These are phyloP conservation scores for Apoda limacodes DNA, from an alignment of 2,888 invertebrate genomes.

Conservation along the genomic window DNA sequence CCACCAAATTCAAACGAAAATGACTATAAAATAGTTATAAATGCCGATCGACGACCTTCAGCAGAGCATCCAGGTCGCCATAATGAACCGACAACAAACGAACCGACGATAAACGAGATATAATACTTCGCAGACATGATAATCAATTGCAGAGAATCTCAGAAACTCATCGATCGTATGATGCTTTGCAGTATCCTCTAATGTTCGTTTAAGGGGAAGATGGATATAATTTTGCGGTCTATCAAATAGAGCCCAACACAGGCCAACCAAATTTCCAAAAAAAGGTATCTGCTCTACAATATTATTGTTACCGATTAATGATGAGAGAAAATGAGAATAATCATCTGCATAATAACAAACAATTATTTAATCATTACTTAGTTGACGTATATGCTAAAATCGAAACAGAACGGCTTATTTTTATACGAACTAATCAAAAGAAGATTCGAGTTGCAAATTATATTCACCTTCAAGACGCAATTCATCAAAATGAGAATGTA, in stretches of 20 bases:
- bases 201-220: conserved; percentile 2
- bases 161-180: conserved; percentile 7
- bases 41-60: conserved; percentile 3
- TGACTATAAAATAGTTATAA: too few relatives aligned
- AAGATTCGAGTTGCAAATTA: too few relatives aligned
- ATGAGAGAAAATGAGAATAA: conserved; percentile 5
- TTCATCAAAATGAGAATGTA: too few relatives aligned
- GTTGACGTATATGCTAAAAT: conserved; percentile 2
- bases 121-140: too few relatives aligned
- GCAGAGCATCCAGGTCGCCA: conserved; percentile 2
- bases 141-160: conserved; percentile 1
- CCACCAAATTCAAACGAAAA: too few relatives aligned
- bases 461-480: too few relatives aligned
- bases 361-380: conserved; percentile 6
- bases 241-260: conserved; percentile 2
- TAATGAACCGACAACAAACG: conserved; percentile 4
- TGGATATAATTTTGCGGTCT: conserved; percentile 3
- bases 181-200: conserved; percentile 6
- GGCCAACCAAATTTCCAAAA: conserved; percentile 6
- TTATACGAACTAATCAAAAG: too few relatives aligned
- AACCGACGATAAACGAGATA: too few relatives aligned
- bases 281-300: conserved; percentile 4
- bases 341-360: conserved; percentile 5
- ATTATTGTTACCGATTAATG: conserved; percentile 2
- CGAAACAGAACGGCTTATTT: too few relatives aligned